A percentile compares a stretch with the other conserved stretches of the same genome.
These are phyloP conservation scores for Cacatua alba DNA, from an alignment of 2,113 vertebrate species.

Conservation along the genomic window DNA sequence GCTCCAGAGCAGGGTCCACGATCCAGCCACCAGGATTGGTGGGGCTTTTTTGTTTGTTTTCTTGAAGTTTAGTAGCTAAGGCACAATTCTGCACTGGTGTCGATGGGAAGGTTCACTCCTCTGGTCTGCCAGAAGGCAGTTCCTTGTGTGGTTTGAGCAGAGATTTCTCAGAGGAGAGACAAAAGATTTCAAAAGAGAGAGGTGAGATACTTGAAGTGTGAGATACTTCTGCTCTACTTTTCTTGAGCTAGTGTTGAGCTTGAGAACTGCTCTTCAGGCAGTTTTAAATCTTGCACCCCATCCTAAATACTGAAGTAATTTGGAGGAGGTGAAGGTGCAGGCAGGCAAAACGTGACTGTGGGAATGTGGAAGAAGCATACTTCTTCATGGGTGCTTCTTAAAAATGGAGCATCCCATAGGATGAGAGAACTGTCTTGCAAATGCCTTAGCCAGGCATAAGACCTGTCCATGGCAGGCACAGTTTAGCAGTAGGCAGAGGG, in stretches of 20 bases:
- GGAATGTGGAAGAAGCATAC: not conserved
- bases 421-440: not conserved
- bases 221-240: not conserved
- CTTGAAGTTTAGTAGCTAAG: not conserved
- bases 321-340: not conserved
- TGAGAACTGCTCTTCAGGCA: not conserved
- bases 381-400: not conserved
- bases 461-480: no score
- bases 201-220: not conserved
- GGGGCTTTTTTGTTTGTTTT: not conserved
- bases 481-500: not conserved
- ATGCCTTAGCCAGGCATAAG: not conserved
- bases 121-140: not conserved
- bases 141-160: not conserved
- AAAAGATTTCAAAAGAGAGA: not conserved
- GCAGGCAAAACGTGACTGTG: not conserved
- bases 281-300: not conserved
- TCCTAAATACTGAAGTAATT: not conserved
- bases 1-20: rapidly evolving
- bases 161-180: not conserved
- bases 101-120: not conserved
- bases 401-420: not conserved
- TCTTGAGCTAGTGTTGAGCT: not conserved
- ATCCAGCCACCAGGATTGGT: not conserved
- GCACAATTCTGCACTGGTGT: not conserved